Evolutionary conservation across 1,140 invertebrate species (phyloP), one percentile per base, ranked within the genome.

Genomic region (Orius laevigatus): DNA sequence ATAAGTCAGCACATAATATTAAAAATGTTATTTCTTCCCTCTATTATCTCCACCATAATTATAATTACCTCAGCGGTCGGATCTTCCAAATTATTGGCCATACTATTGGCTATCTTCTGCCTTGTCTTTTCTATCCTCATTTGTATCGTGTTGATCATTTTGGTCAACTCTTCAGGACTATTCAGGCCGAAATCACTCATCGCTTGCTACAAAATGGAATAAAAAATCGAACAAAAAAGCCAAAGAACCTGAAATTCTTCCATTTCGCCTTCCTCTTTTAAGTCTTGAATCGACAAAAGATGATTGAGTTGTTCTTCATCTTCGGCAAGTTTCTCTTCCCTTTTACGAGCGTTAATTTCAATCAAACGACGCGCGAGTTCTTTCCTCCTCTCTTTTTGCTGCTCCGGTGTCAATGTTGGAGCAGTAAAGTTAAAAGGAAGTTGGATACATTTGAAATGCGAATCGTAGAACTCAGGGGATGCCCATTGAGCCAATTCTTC

Each of bases 281-380:
- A 63, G 60, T 88, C 82, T 67, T 85, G 78, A 50, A 91, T 68
- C 42, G 78, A 73, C 45, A 83, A 63, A 16, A 92, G 64, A 52
- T 87, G 76, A 58, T 79, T 78, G 14, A 92, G 62, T 59, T 85
- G 81, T 57, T 91, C 83, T 62, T 93, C 86, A 62, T 93, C 87
- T 66, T 87, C 84, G 31, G 78, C 76, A 11, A 91, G 63, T 57
- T 79, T 73, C 63, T 89, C 84, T 61, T 88, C 83, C 43, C 84
- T 62, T 65, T 88, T 86, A 31, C 82, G 74, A 2, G 84, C 83
- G 63, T 89, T 88, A 38, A 88, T 87, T 66, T 89, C 85, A 49
- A 84, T 70, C 16, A 92, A 66, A 48, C 86, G 70, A 42, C 76
- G 67, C 0, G 85, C 84, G 53, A 90, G 70, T 63, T 92, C 86